Evolutionary conservation across 1,140 invertebrate genomes (phyloP).

Genomic region (Uloborus diversus): DNA sequence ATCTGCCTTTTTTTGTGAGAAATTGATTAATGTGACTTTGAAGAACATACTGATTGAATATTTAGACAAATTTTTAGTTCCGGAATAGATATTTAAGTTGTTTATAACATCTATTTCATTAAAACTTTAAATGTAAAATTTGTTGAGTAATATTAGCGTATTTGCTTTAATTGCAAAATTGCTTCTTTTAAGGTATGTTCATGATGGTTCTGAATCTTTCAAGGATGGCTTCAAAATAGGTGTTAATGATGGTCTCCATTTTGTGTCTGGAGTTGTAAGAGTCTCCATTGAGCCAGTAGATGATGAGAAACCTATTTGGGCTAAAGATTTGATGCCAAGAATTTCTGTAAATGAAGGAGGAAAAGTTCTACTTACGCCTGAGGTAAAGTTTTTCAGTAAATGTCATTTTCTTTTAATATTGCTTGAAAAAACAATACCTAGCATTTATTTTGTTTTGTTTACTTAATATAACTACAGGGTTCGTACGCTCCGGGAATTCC

Average conservation of each 20-base stretch:
- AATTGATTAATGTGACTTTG: no score
- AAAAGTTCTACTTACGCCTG: conserved; percentile 13
- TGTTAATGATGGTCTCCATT: conserved; percentile 53
- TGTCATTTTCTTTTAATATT: no score
- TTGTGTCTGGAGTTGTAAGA: conserved; percentile 45
- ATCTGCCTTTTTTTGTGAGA: no score
- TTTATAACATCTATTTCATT: no score
- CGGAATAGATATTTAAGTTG: no score
- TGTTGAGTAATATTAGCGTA: neutral
- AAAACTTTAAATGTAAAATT: no score
- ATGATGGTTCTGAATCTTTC: conserved; percentile 52
- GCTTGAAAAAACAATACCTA: no score
- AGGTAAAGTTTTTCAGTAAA: conserved; percentile 16
- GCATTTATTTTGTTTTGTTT: no score
- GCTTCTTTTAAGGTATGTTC: conserved; percentile 41
- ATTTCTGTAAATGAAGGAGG: conserved; percentile 43
- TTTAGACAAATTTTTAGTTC: no score
- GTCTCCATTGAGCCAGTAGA: conserved; percentile 46
- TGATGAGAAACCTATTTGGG: conserved; percentile 52
- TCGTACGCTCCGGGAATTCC: no score
- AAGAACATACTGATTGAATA: no score
- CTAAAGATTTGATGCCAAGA: conserved; percentile 2
- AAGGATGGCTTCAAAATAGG: conserved; percentile 51
- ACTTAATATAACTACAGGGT: no score
- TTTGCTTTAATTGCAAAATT: neutral